Evolutionary conservation across 2,888 invertebrate genomes (phyloP).

Genomic region (Pedicia rivosa): DNA sequence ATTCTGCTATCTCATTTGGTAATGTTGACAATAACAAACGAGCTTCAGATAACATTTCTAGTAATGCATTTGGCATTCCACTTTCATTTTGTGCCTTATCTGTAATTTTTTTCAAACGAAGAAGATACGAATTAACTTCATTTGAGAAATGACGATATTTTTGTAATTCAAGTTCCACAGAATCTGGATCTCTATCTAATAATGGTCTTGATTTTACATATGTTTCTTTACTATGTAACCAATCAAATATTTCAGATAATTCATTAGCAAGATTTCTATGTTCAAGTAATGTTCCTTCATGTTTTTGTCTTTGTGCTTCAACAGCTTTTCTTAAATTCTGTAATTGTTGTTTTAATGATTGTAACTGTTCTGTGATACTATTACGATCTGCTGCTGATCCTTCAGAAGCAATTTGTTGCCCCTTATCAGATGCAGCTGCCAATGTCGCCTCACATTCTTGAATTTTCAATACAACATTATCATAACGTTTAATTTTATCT

Average conservation of each 20-base stretch:
- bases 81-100: slow-evolving; percentile 58
- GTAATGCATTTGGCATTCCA: slow-evolving; percentile 59
- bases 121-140: slow-evolving; percentile 52
- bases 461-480: slow-evolving; percentile 69
- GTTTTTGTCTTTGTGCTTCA: slow-evolving; percentile 73
- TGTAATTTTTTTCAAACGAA: slow-evolving; percentile 51
- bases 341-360: slow-evolving; percentile 71
- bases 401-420: slow-evolving; percentile 82
- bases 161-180: slow-evolving; percentile 64
- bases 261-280: slow-evolving; percentile 72
- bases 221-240: slow-evolving; percentile 69
- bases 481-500: slow-evolving; percentile 76
- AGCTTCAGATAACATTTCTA: slow-evolving; percentile 75
- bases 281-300: slow-evolving; percentile 75
- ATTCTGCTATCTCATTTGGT: slow-evolving; percentile 65
- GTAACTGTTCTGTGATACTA: slow-evolving; percentile 72
- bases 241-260: slow-evolving; percentile 66
- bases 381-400: slow-evolving; percentile 77
- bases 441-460: slow-evolving; percentile 81
- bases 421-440: slow-evolving; percentile 79
- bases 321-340: slow-evolving; percentile 63
- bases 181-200: slow-evolving; percentile 57
- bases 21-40: slow-evolving; percentile 59
- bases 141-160: slow-evolving; percentile 54
- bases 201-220: slow-evolving; percentile 68